Evolutionary conservation across 2,888 invertebrate species (phyloP).

Genomic region (Alitta virens): DNA sequence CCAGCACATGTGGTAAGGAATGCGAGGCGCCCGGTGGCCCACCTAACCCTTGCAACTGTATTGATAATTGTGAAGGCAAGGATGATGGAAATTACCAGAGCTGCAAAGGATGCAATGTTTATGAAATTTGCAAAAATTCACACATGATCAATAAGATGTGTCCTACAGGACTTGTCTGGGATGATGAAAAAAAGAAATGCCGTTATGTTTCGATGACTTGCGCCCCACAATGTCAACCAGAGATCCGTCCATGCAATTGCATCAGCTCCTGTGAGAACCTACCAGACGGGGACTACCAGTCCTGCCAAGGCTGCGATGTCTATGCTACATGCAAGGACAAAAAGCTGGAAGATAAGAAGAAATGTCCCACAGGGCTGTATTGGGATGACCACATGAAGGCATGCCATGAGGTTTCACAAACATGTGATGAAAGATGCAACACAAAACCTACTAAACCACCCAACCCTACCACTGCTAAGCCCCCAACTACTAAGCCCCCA

Average conservation of each 20-base stretch:
- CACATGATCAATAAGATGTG: constrained; percentile 17
- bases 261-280: background rate
- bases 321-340: constrained; percentile 16
- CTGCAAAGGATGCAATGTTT: constrained; percentile 34
- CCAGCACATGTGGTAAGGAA: constrained; percentile 6
- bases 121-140: constrained; percentile 33
- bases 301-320: constrained; percentile 33
- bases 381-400: constrained; percentile 26
- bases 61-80: constrained; percentile 24
- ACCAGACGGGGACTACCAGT: constrained; percentile 21
- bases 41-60: constrained; percentile 3
- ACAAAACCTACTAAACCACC: no score
- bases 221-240: background rate
- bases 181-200: constrained; percentile 2
- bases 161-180: background rate
- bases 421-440: constrained; percentile 19
- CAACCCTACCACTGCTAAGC: no score
- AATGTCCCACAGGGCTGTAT: background rate
- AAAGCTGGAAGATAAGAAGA: constrained; percentile 1
- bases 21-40: background rate
- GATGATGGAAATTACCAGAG: constrained; percentile 33
- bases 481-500: no score
- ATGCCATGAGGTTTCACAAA: constrained; percentile 32
- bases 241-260: background rate
- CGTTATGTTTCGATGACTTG: constrained; percentile 1